A percentile compares a stretch with the other conserved stretches of the same genome.
phyloP scores from a whole-genome alignment of 2,888 invertebrate species.

The Tetranychus truncatus region DNA sequence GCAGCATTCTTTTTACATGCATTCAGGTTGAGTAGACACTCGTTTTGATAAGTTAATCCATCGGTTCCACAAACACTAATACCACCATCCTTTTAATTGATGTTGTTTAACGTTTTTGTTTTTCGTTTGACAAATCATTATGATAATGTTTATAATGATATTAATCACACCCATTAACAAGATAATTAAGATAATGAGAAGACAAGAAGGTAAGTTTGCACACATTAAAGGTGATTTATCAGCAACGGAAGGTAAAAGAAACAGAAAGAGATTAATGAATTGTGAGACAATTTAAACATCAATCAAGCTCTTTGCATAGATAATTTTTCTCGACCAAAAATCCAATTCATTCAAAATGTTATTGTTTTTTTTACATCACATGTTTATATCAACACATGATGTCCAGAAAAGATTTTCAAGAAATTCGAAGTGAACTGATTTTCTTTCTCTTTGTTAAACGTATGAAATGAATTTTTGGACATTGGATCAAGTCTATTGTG shows the following conservation, averaged over 20 bases:
- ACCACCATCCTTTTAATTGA: not conserved
- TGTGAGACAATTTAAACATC: not conserved
- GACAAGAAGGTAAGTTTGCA: not conserved
- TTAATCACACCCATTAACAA: not conserved
- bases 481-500: no score
- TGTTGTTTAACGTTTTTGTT: not conserved
- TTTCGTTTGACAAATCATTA: not conserved
- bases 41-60: conserved; percentile 62
- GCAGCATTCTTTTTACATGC: conserved; percentile 52
- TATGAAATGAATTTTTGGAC: no score
- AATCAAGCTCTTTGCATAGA: not conserved
- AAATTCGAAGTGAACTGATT: no score
- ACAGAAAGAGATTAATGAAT: no score
- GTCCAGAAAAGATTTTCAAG: no score
- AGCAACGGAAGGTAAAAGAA: no score
- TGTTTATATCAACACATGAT: no score
- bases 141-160: not conserved
- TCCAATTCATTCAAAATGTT: not conserved
- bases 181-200: not conserved
- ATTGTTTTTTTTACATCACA: no score
- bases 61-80: conserved; percentile 65
- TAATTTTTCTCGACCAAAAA: not conserved
- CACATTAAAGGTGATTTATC: not conserved
- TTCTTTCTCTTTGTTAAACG: no score
- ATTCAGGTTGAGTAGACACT: conserved; percentile 59